These are phyloP conservation scores for Donacobius atricapilla DNA, from an alignment of 2,113 vertebrate species.

Conservation along the genomic window DNA sequence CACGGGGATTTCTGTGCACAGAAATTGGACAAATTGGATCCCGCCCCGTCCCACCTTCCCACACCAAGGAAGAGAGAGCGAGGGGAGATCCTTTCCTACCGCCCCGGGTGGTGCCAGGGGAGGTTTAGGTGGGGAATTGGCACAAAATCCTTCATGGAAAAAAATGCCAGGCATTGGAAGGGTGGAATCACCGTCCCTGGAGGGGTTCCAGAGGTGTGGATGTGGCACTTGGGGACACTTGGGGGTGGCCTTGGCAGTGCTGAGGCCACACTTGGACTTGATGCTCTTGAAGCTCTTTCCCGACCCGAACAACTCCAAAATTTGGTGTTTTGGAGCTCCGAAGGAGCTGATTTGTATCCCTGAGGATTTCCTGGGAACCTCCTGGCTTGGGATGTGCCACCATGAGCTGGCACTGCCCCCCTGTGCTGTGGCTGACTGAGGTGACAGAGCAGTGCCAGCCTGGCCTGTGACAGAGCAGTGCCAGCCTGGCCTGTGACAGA, in stretches of 20 bases:
- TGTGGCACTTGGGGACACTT: background rate
- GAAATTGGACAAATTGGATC: background rate
- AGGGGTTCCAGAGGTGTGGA: background rate
- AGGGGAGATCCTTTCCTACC: background rate
- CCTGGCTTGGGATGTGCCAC: background rate
- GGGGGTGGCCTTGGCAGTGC: background rate
- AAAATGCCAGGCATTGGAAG: background rate
- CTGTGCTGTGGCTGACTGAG: background rate
- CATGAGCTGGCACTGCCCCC: background rate
- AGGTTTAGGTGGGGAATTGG: background rate
- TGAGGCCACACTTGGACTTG: background rate
- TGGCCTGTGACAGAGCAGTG: background rate
- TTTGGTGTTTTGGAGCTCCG: background rate
- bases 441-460: background rate
- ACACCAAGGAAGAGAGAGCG: no score
- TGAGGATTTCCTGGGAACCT: background rate
- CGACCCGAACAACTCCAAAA: rapidly evolving
- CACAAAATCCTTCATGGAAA: background rate
- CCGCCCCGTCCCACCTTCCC: background rate
- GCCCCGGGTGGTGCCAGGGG: background rate
- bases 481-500: background rate
- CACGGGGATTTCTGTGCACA: background rate
- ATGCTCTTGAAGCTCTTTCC: background rate
- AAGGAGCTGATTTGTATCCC: background rate
- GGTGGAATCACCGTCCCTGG: background rate